Percentiles rank a stretch among this genome's conserved stretches.
Evolutionary conservation across 2,797 vertebrate species (phyloP).

Genomic region (Iguana delicatissima): DNA sequence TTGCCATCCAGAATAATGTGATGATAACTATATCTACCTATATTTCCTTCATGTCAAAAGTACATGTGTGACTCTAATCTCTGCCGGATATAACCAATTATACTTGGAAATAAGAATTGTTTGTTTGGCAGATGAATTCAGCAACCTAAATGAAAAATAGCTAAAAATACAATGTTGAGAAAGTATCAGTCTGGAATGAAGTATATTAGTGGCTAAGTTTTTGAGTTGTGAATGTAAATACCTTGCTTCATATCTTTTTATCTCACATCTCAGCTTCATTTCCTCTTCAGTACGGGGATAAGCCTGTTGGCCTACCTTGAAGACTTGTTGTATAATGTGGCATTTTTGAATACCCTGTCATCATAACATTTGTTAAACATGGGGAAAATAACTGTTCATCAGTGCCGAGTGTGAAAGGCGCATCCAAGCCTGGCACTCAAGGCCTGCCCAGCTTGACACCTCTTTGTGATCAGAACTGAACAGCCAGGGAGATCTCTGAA

Average conservation of each 20-base stretch:
- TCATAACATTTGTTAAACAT: no score
- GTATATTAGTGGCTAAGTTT: neutral
- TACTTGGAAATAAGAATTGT: neutral
- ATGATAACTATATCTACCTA: neutral
- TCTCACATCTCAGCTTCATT: neutral
- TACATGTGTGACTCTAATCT: conserved; percentile 10
- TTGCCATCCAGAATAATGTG: conserved; percentile 14
- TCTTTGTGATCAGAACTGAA: no score
- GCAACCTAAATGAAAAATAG: neutral
- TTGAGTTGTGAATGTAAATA: neutral
- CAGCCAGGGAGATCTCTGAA: no score
- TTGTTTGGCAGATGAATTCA: neutral
- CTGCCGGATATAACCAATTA: conserved; percentile 17
- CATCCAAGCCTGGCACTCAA: no score
- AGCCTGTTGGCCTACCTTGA: neutral
- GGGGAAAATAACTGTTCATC: no score
- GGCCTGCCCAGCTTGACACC: no score
- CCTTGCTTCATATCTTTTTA: neutral
- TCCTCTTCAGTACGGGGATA: neutral
- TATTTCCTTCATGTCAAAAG: neutral
- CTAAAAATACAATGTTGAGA: neutral
- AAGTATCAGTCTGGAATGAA: neutral
- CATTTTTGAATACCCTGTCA: no score
- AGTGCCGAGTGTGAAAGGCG: no score
- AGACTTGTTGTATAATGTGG: neutral